A percentile compares a stretch with the other conserved stretches of the same genome.
Evolutionary conservation across 2,888 invertebrate species (phyloP).

Genomic region (Rhorus exstirpatorius): DNA sequence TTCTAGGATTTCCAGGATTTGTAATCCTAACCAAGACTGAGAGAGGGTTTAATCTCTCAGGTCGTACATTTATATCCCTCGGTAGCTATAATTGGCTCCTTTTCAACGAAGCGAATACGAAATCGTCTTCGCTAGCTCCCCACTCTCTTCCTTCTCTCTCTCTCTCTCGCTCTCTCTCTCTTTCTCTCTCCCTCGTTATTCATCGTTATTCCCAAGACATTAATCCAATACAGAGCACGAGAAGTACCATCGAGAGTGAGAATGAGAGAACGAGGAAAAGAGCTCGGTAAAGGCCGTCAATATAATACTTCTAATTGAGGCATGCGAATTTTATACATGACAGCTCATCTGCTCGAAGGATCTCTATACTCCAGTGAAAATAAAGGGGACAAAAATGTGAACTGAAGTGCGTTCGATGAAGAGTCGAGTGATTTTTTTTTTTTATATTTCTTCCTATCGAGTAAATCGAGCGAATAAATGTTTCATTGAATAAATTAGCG

Average conservation of each 20-base stretch:
- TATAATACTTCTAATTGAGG: conserved; percentile 56
- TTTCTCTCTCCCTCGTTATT: conserved; percentile 35
- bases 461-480: neutral
- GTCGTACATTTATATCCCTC: conserved; percentile 50
- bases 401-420: neutral
- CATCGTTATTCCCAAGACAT: conserved; percentile 59
- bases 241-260: neutral
- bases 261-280: neutral
- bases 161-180: conserved; percentile 26
- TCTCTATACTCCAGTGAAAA: conserved; percentile 1
- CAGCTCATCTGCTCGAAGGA: conserved; percentile 20
- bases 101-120: conserved; percentile 53
- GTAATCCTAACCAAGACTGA: conserved; percentile 41
- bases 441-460: neutral
- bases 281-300: neutral
- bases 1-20: conserved; percentile 47
- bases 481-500: neutral
- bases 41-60: conserved; percentile 47
- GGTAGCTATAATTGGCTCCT: conserved; percentile 58
- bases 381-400: conserved; percentile 7
- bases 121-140: neutral
- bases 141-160: conserved; percentile 12
- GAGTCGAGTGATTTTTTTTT: conserved; percentile 7
- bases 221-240: conserved; percentile 48
- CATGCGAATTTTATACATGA: conserved; percentile 59